phyloP scores from a whole-genome alignment of 2,797 vertebrate species.

The Halcyon chelicuti region DNA sequence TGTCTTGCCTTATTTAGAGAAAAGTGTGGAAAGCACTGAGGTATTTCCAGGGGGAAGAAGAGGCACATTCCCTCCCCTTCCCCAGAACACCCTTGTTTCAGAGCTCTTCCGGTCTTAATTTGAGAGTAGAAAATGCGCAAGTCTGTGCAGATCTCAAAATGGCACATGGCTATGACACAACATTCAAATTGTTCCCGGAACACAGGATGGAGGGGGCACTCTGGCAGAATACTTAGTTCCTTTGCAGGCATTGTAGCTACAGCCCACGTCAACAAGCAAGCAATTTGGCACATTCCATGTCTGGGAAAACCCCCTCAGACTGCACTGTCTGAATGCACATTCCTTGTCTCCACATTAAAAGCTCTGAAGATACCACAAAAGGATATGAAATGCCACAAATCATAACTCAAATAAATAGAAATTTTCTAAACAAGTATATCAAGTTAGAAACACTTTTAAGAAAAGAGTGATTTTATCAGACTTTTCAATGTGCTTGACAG shows the following conservation, averaged over 20 bases:
- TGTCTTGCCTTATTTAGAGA: neutral
- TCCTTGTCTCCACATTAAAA: neutral
- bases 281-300: neutral
- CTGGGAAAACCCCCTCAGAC: slow-evolving; percentile 1
- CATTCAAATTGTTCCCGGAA: slow-evolving; percentile 50
- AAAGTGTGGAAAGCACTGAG: neutral
- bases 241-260: slow-evolving; percentile 12
- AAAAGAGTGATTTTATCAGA: neutral
- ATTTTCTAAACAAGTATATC: neutral
- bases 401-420: neutral
- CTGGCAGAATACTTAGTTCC: slow-evolving; percentile 51
- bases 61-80: neutral
- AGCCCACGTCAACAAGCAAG: slow-evolving; percentile 19
- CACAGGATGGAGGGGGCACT: slow-evolving; percentile 40
- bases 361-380: neutral
- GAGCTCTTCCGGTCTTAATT: neutral
- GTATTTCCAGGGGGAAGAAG: neutral
- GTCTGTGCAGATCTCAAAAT: neutral
- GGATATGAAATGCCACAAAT: neutral
- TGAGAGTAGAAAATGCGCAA: slow-evolving; percentile 8
- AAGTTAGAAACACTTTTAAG: neutral
- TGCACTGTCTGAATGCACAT: neutral
- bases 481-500: neutral
- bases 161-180: slow-evolving; percentile 31
- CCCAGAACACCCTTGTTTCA: neutral